Evolutionary conservation across 2,797 vertebrate genomes (phyloP), one percentile per base, ranked within the genome.

Genomic region (Nasua narica): DNA sequence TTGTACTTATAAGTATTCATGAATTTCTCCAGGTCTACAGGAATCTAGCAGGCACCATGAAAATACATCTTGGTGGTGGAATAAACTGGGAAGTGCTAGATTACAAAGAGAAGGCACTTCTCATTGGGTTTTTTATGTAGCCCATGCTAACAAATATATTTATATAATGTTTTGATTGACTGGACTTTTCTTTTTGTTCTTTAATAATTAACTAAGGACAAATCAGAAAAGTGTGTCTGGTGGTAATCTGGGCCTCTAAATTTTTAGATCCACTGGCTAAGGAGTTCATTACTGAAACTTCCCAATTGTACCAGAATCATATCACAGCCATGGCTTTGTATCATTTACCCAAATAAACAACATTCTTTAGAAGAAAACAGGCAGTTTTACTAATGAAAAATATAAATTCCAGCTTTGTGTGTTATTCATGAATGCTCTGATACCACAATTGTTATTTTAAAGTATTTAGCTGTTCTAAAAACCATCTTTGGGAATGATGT

Each of bases 331-430:
- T 82, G 40, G 14, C 10, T 92, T 88, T 93, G 3, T 76, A 91
- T 94, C 95, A 94, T 92, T 97, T 97, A 97, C 83, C 9, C 3
- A 98, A 96, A 93, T 96, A 89, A 98, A 94, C 97, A 72, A 94
- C 12, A 92, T 94, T 79, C 48, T 78, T 96, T 90, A 50, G 48
- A 97, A 94, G 87, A 92, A 82, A 97, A 97, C 50, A 95, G 69
- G 11, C 27, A 96, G 56, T 65, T 81, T 96, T 97, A 91, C 56
- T 98, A 98, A 98, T 97, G 69, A 98, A 97, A 98, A 97, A 60
- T 23, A 50, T 97, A 98, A 97, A 97, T 98, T 97, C 43, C 54
- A 91, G 48, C 18, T 96, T 91, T 86, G 91, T 97, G 95, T 92
- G 50, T 96, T 98, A 97, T 98, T 98, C 23, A 98, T 98, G 79